phyloP scores from a whole-genome alignment of 2,888 invertebrate species.

The Dicyrtomina minuta region DNA sequence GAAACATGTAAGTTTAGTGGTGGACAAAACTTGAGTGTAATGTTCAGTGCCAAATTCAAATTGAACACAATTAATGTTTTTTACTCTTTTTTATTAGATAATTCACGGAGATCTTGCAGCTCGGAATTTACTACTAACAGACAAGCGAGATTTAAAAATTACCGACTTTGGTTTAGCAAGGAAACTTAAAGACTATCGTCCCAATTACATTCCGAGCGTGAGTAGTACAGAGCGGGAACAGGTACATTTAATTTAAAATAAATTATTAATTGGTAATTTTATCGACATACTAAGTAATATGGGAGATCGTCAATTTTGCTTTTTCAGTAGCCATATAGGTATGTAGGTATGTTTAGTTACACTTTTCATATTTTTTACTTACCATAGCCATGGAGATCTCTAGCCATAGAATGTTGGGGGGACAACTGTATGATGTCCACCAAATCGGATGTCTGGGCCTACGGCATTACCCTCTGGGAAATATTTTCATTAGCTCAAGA shows the following conservation, averaged over 20 bases:
- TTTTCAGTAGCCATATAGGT: background rate
- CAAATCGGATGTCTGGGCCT: constrained; percentile 91
- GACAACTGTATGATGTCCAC: background rate
- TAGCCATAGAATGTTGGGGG: constrained; percentile 14
- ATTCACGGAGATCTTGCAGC: too few species aligned
- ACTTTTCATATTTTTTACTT: background rate
- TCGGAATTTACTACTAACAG: constrained; percentile 20
- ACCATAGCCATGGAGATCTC: constrained; percentile 8
- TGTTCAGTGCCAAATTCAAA: background rate
- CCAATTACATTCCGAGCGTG: constrained; percentile 1
- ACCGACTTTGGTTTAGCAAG: constrained; percentile 17
- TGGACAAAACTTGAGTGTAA: background rate
- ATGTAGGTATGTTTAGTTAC: background rate
- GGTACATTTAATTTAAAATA: background rate
- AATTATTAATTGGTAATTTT: background rate
- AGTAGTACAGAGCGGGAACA: background rate
- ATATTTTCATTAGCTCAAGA: constrained; percentile 87
- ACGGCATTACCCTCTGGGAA: constrained; percentile 91
- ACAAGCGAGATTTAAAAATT: constrained; percentile 20
- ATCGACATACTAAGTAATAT: background rate
- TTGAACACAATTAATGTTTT: constrained; percentile 1
- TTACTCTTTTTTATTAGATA: background rate
- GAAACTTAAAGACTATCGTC: background rate
- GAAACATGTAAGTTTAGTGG: background rate
- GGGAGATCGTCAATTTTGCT: background rate